Conservation (phyloP, 2,888 invertebrate species). For the Troides aeacus region DNA sequence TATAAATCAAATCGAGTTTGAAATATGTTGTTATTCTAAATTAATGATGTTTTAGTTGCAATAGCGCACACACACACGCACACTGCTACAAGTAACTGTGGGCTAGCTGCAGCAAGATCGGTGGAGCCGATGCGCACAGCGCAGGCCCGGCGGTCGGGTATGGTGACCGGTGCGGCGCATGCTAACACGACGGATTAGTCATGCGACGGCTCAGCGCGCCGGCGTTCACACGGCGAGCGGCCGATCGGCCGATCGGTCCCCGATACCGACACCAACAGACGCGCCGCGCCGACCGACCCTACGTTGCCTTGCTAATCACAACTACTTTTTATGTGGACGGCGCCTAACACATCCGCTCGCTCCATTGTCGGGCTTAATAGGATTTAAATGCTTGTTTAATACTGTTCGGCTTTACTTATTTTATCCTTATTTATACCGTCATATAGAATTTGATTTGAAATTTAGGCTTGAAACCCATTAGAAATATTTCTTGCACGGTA, state of each 20-base stretch:
- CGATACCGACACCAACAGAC: constrained; percentile 44
- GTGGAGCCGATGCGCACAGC: constrained; percentile 1
- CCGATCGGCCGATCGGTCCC: constrained; percentile 56
- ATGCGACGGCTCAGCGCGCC: constrained; percentile 58
- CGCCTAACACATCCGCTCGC: constrained; percentile 23
- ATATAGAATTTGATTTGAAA: too few relatives aligned
- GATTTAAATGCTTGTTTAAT: constrained; percentile 7
- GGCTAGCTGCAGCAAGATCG: constrained; percentile 4
- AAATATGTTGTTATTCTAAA: too few relatives aligned
- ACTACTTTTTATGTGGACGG: constrained; percentile 10
- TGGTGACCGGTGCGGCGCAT: constrained; percentile 56
- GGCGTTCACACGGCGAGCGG: constrained; percentile 62
- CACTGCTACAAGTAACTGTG: too few relatives aligned
- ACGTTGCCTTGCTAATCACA: constrained; percentile 18
- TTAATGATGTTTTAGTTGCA: too few relatives aligned
- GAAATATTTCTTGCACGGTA: too few relatives aligned
- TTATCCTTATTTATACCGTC: too few relatives aligned
- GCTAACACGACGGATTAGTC: constrained; percentile 65
- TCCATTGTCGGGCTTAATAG: constrained; percentile 10
- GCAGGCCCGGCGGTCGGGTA: constrained; percentile 23
- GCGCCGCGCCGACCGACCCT: constrained; percentile 32
- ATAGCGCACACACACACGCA: too few relatives aligned
- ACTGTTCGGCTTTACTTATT: too few relatives aligned
- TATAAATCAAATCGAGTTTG: too few relatives aligned
- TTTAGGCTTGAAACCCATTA: too few relatives aligned